Evolutionary conservation across 2,888 invertebrate genomes (phyloP), one percentile per base, ranked within the genome.

Genomic region (Alviniconcha strummeri): DNA sequence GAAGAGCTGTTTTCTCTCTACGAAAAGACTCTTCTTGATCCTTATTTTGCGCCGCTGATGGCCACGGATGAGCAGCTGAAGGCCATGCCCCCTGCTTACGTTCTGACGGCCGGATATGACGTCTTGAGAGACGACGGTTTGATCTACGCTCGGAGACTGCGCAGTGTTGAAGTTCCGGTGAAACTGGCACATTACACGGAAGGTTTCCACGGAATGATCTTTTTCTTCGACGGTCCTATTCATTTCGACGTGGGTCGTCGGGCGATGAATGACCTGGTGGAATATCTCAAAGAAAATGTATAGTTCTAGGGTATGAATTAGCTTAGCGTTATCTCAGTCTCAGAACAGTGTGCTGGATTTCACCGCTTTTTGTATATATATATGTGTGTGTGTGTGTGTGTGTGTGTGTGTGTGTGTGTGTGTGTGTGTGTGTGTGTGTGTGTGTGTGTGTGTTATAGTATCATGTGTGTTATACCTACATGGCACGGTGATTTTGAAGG

Each of bases 71-170:
- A 83, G 5, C 87, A 87, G 57, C 86, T 92, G 64, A 85, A 84
- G 11, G 36, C 7, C 56, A 90, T 88, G 9, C 85, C 93, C 13
- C 93, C 94, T 3, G 64, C 81, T n/a, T 92, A 92, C 82, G 89
- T 94, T 52, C 84, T 92, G 56, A 93, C 94, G 0, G 92, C 92
- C 76, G 91, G 94, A 85, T 93, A 91, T 87, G 94, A 94, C 87
- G 90, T 93, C 4, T 87, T 94, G 9, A 87, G 94, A 7, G 94
- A 94, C 83, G 94, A 94, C 80, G 92, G 92, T 6, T 75, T 92
- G 8, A 90, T 94, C 82, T 94, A 94, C 85, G 92, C 90, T 9
- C 87, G 91, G 83, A 84, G 93, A 78, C 86, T 93, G 83, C 86
- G 89, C 81, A 88, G 86, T 36, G 89, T 88, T 9, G 91, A 91